A percentile compares a stretch with the other conserved stretches of the same genome.
These are phyloP conservation scores for Eucriotettix oculatus DNA, from an alignment of 2,888 invertebrate genomes.

Conservation along the genomic window DNA sequence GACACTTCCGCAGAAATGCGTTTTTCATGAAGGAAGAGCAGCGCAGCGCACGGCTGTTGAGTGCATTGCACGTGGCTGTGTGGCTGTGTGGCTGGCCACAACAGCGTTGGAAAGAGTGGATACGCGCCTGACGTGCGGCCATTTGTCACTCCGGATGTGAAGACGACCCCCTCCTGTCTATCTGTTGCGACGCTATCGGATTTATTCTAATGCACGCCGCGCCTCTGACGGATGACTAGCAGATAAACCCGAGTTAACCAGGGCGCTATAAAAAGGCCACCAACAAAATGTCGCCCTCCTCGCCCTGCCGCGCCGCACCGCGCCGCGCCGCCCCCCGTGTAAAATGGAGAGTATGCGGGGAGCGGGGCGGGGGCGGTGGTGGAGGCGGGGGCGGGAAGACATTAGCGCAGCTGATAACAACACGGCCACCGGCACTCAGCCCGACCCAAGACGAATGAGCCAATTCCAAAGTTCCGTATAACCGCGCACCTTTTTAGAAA, in stretches of 20 bases:
- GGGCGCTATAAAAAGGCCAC: too few species aligned
- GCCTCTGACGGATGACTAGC: neutral
- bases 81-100: too few species aligned
- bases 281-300: too few species aligned
- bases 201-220: neutral
- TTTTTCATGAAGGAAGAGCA: too few species aligned
- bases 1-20: too few species aligned
- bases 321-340: neutral
- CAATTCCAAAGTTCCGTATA: neutral
- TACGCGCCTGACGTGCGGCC: neutral
- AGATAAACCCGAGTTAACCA: neutral
- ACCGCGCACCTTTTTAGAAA: neutral
- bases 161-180: neutral
- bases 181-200: neutral
- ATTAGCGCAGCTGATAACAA: neutral
- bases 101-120: too few species aligned
- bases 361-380: neutral
- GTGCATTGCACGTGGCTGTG: too few species aligned
- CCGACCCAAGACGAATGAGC: neutral
- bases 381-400: neutral
- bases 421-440: too few species aligned
- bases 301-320: too few species aligned
- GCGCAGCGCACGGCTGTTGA: too few species aligned
- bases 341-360: neutral
- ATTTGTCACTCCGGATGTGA: neutral